These are phyloP conservation scores for Muraenolepis orangiensis DNA, from an alignment of 2,797 vertebrate species.

Conservation along the genomic window DNA sequence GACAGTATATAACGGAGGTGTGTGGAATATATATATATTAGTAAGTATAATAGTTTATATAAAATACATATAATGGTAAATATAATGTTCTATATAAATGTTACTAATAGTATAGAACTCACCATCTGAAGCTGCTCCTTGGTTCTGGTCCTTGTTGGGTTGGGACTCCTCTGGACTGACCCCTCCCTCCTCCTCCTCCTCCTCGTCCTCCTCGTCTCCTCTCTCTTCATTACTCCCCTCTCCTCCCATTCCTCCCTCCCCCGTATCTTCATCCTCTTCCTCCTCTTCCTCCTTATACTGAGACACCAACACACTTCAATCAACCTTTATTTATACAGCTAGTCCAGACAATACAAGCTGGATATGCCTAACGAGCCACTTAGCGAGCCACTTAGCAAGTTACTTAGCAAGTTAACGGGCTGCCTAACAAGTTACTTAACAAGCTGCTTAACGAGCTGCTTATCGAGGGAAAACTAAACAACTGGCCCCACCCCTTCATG, in stretches of 20 bases:
- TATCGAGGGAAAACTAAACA: neutral
- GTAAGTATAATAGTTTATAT: too few species aligned
- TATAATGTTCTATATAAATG: too few species aligned
- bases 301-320: neutral
- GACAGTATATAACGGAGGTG: too few species aligned
- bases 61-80: too few species aligned
- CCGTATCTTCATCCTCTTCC: slow-evolving; percentile 81
- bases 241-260: slow-evolving; percentile 79
- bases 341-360: too few species aligned
- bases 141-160: slow-evolving; percentile 76
- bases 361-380: too few species aligned
- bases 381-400: neutral
- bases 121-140: slow-evolving; percentile 75
- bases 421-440: too few species aligned
- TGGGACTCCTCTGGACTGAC: slow-evolving; percentile 71
- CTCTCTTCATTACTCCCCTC: slow-evolving; percentile 82
- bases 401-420: neutral
- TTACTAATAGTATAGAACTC: too few species aligned
- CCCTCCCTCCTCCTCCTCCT: slow-evolving; percentile 66
- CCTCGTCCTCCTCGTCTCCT: slow-evolving; percentile 53
- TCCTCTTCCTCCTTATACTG: slow-evolving; percentile 76
- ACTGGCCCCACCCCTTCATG: too few species aligned
- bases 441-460: neutral
- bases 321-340: neutral
- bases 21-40: too few species aligned